Conservation (phyloP, 1,140 invertebrate species). For the Panagrolaimus sp. region DNA sequence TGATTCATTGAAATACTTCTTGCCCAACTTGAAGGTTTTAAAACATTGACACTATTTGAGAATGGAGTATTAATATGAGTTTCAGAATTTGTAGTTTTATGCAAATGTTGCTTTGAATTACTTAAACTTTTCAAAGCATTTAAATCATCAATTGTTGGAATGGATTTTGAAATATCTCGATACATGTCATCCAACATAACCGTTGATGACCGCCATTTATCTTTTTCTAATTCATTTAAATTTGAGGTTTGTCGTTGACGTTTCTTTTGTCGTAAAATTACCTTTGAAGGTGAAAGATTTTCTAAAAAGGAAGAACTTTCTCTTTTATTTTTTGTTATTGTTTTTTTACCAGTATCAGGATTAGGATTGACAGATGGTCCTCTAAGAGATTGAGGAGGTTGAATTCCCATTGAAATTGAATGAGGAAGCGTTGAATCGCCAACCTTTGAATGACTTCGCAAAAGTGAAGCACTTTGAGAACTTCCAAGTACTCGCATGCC, state of each 20-base stretch:
- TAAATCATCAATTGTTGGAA: slow-evolving; percentile 58
- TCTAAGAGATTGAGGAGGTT: neutral
- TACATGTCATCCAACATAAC: slow-evolving; percentile 51
- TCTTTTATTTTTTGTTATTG: neutral
- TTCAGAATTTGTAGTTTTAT: slow-evolving; percentile 28
- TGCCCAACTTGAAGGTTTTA: neutral
- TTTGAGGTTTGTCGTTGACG: slow-evolving; percentile 19
- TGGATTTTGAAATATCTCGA: slow-evolving; percentile 49
- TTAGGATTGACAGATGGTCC: too few species aligned
- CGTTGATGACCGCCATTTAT: slow-evolving; percentile 56
- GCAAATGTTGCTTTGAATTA: slow-evolving; percentile 30
- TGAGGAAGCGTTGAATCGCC: slow-evolving; percentile 9
- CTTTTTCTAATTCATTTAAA: slow-evolving; percentile 34
- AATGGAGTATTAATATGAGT: slow-evolving; percentile 1
- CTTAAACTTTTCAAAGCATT: slow-evolving; percentile 22
- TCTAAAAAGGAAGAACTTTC: neutral
- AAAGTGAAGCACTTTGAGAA: neutral
- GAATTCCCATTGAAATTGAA: slow-evolving; percentile 4
- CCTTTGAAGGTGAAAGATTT: slow-evolving; percentile 27
- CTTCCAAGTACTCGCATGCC: neutral
- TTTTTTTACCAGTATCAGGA: neutral
- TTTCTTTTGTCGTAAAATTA: slow-evolving; percentile 54
- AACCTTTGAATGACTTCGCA: slow-evolving; percentile 17
- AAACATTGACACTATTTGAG: neutral
- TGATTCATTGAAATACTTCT: slow-evolving; percentile 25